phyloP scores from a whole-genome alignment of 2,113 vertebrate species.

The Sturnira hondurensis region DNA sequence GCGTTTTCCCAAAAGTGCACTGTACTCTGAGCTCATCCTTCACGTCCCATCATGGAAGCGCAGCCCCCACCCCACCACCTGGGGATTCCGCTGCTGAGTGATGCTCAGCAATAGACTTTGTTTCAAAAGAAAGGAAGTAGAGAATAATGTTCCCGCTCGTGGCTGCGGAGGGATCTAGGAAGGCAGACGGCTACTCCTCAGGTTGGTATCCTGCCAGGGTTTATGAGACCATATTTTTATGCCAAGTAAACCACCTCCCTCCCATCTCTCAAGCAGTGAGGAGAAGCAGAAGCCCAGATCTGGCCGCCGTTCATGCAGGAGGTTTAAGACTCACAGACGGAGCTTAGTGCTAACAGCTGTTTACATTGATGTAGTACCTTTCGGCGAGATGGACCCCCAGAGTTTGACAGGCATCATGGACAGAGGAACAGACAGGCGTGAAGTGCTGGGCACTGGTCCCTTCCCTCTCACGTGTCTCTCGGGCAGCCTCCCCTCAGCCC shows the following conservation, averaged over 20 bases:
- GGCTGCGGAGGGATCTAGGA: slow-evolving; percentile 50
- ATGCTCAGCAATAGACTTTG: slow-evolving; percentile 33
- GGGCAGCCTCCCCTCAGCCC: not conserved
- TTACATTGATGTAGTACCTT: slow-evolving; percentile 56
- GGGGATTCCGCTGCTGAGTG: not conserved
- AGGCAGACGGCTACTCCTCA: slow-evolving; percentile 43
- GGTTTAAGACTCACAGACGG: slow-evolving; percentile 49
- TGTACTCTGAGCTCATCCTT: slow-evolving; percentile 1
- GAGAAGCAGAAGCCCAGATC: slow-evolving; percentile 58
- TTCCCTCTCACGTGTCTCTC: not conserved
- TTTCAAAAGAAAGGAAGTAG: slow-evolving; percentile 54
- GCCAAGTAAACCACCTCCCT: slow-evolving; percentile 71
- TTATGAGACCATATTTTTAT: slow-evolving; percentile 72
- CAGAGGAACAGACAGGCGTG: not conserved
- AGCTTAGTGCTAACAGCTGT: slow-evolving; percentile 53
- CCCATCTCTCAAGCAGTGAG: slow-evolving; percentile 72
- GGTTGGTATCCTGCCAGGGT: slow-evolving; percentile 65
- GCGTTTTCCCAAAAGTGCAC: not conserved
- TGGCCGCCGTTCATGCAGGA: not conserved
- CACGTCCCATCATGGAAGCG: not conserved
- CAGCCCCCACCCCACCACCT: not conserved
- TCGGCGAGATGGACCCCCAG: slow-evolving; percentile 35
- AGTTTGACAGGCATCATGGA: slow-evolving; percentile 48
- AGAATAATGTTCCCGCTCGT: slow-evolving; percentile 33
- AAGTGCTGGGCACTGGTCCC: not conserved